Base-by-base conservation (phyloP, 1,140 invertebrate species). In the Drosophila sproati region DNA sequence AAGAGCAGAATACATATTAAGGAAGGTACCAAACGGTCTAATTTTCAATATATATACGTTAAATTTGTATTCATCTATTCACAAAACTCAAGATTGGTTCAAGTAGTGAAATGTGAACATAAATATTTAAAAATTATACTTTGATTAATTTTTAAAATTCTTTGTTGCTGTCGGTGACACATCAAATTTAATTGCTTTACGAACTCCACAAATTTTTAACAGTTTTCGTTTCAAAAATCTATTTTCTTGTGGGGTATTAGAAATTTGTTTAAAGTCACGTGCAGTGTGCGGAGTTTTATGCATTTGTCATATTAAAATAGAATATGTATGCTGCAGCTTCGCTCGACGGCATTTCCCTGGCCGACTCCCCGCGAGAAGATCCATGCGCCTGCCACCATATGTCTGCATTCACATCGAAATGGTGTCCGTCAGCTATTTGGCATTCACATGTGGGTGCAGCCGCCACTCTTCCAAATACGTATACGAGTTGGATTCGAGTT, bases 261-360 rank as follows among this genome's bases (percentile, higher is more conserved):
- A 43, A 43, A 77, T 74, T 55, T 54, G 51, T 41, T 6, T 41
- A 83, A 80, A 80, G 83, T 88, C 83, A 87, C 83, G 80, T 88
- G 82, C 82, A 47, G 7, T 41, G 52, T 56, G 61, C 32, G 29
- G 68, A 62, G 34, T 50, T 48, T 32, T 50, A 12, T 71, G 80
- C 80, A 79, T 83, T 85, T 85, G 45, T 59, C 55, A 48, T 60
- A 63, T 47, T 63, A 57, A 78, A 71, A 68, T 68, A 66, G 78
- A 64, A 80, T 68, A 85, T 86, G 73, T 64, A 82, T 43, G 69
- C 54, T 41, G 61, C n/a, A 48, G 45, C 59, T 50, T 20, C 45
- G 12, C 32, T 61, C 37, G 45, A 61, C 56, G 32, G 59, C 45
- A 67, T 61, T 39, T 34, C 45, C 59, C 7, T 20, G 20, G 20